Conservation (phyloP, 2,888 invertebrate genomes). For the Protophormia terraenovae region DNA sequence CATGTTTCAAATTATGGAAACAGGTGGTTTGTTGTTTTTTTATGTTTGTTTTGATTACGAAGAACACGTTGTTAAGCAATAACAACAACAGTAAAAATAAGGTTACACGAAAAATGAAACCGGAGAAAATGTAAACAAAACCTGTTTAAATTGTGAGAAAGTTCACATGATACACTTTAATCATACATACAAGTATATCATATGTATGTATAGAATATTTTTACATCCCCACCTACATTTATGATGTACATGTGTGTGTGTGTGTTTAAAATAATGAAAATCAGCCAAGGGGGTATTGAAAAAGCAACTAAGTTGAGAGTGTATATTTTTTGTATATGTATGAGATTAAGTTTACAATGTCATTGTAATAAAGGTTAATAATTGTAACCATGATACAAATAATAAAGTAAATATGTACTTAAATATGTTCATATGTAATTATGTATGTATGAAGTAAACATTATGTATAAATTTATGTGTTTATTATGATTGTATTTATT, state of each 20-base stretch:
- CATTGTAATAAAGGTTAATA: conserved; percentile 5
- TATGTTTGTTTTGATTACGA: neutral
- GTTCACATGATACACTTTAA: neutral
- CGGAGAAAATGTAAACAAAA: neutral
- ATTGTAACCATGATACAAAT: neutral
- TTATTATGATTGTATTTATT: too few relatives aligned
- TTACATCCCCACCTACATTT: too few relatives aligned
- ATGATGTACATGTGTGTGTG: too few relatives aligned
- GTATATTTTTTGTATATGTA: neutral
- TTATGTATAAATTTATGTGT: too few relatives aligned
- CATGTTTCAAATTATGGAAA: neutral
- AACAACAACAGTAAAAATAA: neutral
- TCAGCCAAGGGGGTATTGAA: too few relatives aligned
- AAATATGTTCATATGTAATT: neutral
- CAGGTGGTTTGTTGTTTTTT: neutral
- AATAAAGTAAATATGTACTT: neutral
- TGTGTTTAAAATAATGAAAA: too few relatives aligned
- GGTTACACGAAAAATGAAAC: neutral
- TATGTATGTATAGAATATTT: neutral
- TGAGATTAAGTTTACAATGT: neutral
- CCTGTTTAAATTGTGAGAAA: neutral
- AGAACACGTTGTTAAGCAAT: neutral
- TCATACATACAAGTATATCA: neutral
- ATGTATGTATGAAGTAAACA: neutral
- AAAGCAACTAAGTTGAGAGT: neutral